phyloP scores from a whole-genome alignment of 2,797 vertebrate genomes.

The Myotis findleyi region DNA sequence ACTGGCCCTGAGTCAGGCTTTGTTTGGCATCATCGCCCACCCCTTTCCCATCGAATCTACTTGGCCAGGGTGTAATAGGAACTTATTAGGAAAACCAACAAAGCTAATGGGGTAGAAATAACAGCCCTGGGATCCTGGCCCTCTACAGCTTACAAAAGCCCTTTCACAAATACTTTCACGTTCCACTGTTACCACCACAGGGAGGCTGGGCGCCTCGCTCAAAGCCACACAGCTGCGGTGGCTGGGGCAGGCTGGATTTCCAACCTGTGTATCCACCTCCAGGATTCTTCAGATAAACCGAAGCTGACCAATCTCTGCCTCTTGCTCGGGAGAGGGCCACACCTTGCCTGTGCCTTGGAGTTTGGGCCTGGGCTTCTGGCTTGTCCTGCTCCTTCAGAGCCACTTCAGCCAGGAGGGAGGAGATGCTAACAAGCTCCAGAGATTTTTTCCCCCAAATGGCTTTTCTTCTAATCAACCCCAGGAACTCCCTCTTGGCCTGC shows the following conservation, averaged over 20 bases:
- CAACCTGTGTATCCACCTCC: neutral
- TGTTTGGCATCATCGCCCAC: too few species aligned
- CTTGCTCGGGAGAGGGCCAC: fast-evolving
- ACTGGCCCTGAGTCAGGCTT: neutral
- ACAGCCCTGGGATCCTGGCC: neutral
- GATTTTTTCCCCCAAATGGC: neutral
- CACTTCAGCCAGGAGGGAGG: neutral
- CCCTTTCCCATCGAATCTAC: neutral
- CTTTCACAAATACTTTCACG: neutral
- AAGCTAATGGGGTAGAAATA: neutral
- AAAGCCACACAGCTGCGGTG: neutral
- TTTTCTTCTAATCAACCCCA: constrained; percentile 5
- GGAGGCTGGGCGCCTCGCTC: fast-evolving
- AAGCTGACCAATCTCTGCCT: neutral
- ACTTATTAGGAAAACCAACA: neutral
- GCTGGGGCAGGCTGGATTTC: neutral
- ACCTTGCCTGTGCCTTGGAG: too few species aligned
- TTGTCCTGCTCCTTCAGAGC: neutral
- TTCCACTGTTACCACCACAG: too few species aligned
- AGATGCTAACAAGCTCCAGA: neutral
- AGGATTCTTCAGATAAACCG: fast-evolving
- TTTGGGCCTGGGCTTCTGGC: neutral
- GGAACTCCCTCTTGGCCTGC: neutral
- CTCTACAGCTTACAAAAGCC: neutral
- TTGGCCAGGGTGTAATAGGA: neutral